Evolutionary conservation across 2,113 vertebrate genomes (phyloP), one percentile per base, ranked within the genome.

Genomic region (Platanista minor): DNA sequence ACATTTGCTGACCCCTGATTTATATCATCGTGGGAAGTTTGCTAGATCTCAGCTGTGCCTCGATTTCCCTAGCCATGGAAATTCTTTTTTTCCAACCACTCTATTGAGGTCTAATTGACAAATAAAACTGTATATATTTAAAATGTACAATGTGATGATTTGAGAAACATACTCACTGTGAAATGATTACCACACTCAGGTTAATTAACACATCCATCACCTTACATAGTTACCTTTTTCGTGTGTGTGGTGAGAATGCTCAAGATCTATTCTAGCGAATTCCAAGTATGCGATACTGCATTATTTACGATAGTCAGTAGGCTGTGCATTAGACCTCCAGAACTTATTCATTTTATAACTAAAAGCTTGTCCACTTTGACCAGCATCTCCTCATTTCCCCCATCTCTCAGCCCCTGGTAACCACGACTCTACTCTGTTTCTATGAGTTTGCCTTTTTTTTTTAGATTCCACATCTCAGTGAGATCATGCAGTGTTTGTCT

Each of bases 251-350:
- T 82, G 36, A 64, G 77, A 81, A 43, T 18, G 54, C 43, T 20
- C 5, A 12, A 7, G 20, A 7, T 21, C 5, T 57, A 57, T 82
- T 74, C 52, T 11, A 41, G 75, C 85, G 20, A 2, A 25, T n/a
- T n/a, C 36, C 41, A 64, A n/a, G 20, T 29, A 6, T 8, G 21
- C 31, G 10, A 1, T 1, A 31, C 3, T 1, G 14, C n/a, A 2
- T n/a, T 3, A 29, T 33, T 61, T 14, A 39, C 25, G 33, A 5
- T 0, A 9, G 75, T 33, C 41, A 1, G 20, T 0, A 31, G 8
- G n/a, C 41, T 27, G 20, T 1, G 31, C 17, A 0, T 14, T 1
- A 52, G 78, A 27, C 21, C 41, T 23, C 52, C 54, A 21, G 57
- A 49, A 12, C 14, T 0, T 6, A 67, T 0, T 84, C 39, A 8